These are phyloP conservation scores for Willisornis vidua DNA, from an alignment of 2,113 vertebrate genomes.

Conservation along the genomic window DNA sequence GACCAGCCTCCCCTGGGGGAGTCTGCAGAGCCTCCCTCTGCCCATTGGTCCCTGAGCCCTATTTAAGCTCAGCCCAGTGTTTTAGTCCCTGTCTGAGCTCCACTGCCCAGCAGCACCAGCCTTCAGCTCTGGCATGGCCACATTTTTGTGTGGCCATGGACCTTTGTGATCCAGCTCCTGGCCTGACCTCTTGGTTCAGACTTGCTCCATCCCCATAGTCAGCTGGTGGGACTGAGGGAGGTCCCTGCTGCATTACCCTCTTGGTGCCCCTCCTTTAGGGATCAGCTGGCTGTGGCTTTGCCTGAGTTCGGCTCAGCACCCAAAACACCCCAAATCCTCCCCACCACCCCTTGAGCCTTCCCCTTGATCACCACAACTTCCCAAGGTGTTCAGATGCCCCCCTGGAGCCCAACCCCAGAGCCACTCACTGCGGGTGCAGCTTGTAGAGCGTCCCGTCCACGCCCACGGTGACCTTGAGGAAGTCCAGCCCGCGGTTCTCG, in stretches of 20 bases:
- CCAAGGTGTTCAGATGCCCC: background rate
- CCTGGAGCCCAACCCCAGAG: accelerated
- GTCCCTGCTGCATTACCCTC: accelerated
- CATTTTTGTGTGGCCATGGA: accelerated
- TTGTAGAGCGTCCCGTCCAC: slow-evolving; percentile 97
- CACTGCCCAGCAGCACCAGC: accelerated
- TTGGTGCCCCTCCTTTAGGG: background rate
- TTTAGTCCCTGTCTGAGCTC: background rate
- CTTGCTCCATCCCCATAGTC: background rate
- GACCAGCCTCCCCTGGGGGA: background rate
- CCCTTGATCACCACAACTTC: too few species aligned
- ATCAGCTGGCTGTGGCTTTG: background rate
- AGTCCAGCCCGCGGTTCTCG: slow-evolving; percentile 87
- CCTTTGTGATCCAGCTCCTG: accelerated
- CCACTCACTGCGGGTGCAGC: slow-evolving; percentile 93
- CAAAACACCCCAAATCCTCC: background rate
- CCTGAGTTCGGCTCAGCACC: background rate
- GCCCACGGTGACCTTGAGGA: slow-evolving; percentile 87
- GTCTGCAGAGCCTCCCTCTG: background rate
- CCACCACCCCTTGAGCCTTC: too few species aligned
- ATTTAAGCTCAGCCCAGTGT: background rate
- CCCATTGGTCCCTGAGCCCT: background rate
- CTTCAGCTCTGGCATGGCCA: accelerated
- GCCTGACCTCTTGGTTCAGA: background rate
- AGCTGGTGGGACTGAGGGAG: background rate